Evolutionary conservation across 2,888 invertebrate species (phyloP), one percentile per base, ranked within the genome.

Genomic region (Beris morrisii): DNA sequence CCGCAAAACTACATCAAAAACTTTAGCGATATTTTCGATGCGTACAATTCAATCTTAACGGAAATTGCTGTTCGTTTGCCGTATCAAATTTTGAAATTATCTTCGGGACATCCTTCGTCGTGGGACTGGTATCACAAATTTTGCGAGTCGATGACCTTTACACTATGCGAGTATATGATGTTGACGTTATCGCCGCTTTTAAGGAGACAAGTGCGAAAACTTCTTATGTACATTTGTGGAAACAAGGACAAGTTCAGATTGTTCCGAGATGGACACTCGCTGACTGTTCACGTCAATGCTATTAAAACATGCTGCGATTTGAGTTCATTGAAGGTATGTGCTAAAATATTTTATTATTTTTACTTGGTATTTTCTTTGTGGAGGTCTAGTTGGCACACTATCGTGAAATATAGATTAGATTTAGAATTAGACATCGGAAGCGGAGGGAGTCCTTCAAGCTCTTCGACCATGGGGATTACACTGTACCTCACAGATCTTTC

Each of bases 161-260:
- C 90, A 64, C 84, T 96, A 4, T 95, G 95, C 81, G 95, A 95
- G 76, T 95, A 95, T 76, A 93, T 95, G 92, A 95, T 97, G 93
- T 90, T 92, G 1, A 79, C 79, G 68, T 71, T 80, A 38, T 93
- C 95, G n/a, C 93, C 96, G 7, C 67, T 77, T 46, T 71, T 87
- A 68, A 85, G 96, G 72, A 87, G 96, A 70, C 96, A 97, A 85
- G 92, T 93, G 0, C 87, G 97, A 64, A 97, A 97, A 81, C 83
- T 98, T 15, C 80, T 98, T 15, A 84, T 97, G 71, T 91, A 95
- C 73, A 89, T 97, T 71, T 96, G 97, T 78, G 97, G 96, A 28
- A 95, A 92, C 65, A 95, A 97, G 76, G 97, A 98, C 73, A 93
- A 94, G 64, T 98, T 98, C 83, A 87, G 97, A 0, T 93, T 95